Evolutionary conservation across 2,888 invertebrate genomes (phyloP).

Genomic region (Ptychoptera albimana): DNA sequence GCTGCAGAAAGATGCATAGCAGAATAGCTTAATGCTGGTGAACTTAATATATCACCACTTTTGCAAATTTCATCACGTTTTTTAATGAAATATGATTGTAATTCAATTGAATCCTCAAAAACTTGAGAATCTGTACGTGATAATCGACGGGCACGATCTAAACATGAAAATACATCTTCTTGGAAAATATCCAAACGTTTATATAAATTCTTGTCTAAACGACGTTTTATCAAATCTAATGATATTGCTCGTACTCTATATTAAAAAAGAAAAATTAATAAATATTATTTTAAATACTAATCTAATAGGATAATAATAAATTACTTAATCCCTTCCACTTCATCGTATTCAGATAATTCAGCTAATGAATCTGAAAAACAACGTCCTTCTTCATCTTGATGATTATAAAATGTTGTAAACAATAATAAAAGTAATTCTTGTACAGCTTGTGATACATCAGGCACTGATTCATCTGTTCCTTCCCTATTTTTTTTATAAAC

Average conservation of each 20-base stretch:
- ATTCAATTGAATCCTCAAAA: conserved; percentile 88
- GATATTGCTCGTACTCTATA: conserved; percentile 66
- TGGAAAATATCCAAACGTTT: conserved; percentile 89
- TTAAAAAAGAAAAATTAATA: conserved; percentile 7
- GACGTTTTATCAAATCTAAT: conserved; percentile 81
- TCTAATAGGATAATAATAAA: conserved; percentile 10
- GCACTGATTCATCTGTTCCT: conserved; percentile 63
- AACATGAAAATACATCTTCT: conserved; percentile 87
- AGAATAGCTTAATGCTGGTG: conserved; percentile 74
- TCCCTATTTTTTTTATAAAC: conserved; percentile 29
- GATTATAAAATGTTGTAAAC: conserved; percentile 88
- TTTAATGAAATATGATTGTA: conserved; percentile 80
- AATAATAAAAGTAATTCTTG: conserved; percentile 81
- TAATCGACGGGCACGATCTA: conserved; percentile 74
- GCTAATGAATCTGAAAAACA: conserved; percentile 94
- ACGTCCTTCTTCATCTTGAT: conserved; percentile 91
- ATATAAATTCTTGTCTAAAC: conserved; percentile 84
- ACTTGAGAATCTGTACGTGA: conserved; percentile 87
- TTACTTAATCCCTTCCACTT: conserved; percentile 48
- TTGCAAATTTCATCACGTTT: conserved; percentile 40
- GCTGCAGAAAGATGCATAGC: conserved; percentile 56
- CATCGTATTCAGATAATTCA: conserved; percentile 81
- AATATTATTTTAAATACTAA: background rate
- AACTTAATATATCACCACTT: conserved; percentile 47
- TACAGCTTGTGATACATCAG: conserved; percentile 77